Conservation (phyloP, 2,113 vertebrate species). For the Coregonus clupeaformis region DNA sequence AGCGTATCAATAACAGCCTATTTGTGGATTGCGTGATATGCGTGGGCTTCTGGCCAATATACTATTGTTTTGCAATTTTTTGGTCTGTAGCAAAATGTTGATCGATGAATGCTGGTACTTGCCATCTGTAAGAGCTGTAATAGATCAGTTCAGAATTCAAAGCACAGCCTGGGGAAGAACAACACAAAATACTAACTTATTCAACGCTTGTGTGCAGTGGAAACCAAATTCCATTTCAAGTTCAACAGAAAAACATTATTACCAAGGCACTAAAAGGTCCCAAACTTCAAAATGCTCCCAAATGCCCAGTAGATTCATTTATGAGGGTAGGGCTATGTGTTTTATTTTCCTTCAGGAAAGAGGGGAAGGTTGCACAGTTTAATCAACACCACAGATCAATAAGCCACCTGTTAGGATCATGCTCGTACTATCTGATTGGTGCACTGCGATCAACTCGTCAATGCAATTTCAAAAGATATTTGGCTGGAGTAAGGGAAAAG, state of each 20-base stretch:
- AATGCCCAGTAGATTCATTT: conserved; percentile 35
- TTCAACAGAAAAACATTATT: conserved; percentile 28
- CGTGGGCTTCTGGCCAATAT: conserved; percentile 23
- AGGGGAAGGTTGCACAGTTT: conserved; percentile 3
- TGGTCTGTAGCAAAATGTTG: not conserved
- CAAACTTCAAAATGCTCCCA: conserved; percentile 45
- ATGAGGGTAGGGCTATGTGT: conserved; percentile 17
- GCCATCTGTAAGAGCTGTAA: conserved; percentile 1
- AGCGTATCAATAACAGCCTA: conserved; percentile 33
- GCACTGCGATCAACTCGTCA: conserved; percentile 2
- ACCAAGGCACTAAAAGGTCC: conserved; percentile 37
- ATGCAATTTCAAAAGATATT: conserved; percentile 18
- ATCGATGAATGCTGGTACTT: conserved; percentile 3
- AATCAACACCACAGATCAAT: conserved; percentile 24
- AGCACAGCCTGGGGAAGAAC: conserved; percentile 22
- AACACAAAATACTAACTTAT: not conserved
- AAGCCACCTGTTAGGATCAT: conserved; percentile 21
- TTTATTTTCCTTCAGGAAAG: conserved; percentile 6
- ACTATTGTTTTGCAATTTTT: conserved; percentile 34
- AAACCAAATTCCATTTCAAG: conserved; percentile 35
- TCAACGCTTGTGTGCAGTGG: not conserved
- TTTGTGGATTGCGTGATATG: conserved; percentile 26
- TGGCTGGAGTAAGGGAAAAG: not conserved
- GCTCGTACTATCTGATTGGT: not conserved
- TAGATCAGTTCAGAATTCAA: conserved; percentile 10